Evolutionary conservation across 2,797 vertebrate species (phyloP), one percentile per base, ranked within the genome.

Genomic region (Columba guinea): DNA sequence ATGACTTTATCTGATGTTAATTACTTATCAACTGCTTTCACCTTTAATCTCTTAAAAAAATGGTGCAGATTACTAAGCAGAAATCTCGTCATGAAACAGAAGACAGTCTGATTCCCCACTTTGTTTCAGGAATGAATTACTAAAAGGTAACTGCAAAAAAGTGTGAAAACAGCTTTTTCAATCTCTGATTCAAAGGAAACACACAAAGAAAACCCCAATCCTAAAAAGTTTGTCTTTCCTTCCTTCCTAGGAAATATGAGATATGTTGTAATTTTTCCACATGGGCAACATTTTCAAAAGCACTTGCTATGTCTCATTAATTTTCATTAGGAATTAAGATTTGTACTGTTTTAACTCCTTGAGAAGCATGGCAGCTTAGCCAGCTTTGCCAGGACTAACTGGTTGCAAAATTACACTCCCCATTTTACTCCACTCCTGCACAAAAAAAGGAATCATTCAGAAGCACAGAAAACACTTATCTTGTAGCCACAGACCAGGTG

Each of bases 1-100:
- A 32, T 86, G 49, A 49, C 53, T 91, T 91, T 74, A 69, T 62
- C 83, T 95, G 81, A 11, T 80, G 95, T 93, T 90, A 77, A 86
- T 95, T 87, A 86, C 52, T 83, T 51, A 84, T 84, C 60, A 71
- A 85, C 28, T 7, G 1, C 64, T 89, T 96, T 83, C 46, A 96
- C 77, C 79, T 94, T 89, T 59, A 12, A 44, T 64, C 44, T 53
- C 52, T 67, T 55, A 26, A 56, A 82, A 87, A 76, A 92, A 89
- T 10, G 35, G 62, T 46, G 71, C 51, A 49, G 48, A 67, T 70
- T 52, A 82, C 39, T 27, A 62, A 37, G 30, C 4, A 78, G 35
- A 75, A 55, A 80, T 46, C 46, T 74, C 16, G 32, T 51, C n/a
- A 60, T 23, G 68, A 49, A 62, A 88, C 80, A 34, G 27, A 52